Base-by-base conservation (phyloP, 2,113 vertebrate genomes). In the Amblyornis subalaris region DNA sequence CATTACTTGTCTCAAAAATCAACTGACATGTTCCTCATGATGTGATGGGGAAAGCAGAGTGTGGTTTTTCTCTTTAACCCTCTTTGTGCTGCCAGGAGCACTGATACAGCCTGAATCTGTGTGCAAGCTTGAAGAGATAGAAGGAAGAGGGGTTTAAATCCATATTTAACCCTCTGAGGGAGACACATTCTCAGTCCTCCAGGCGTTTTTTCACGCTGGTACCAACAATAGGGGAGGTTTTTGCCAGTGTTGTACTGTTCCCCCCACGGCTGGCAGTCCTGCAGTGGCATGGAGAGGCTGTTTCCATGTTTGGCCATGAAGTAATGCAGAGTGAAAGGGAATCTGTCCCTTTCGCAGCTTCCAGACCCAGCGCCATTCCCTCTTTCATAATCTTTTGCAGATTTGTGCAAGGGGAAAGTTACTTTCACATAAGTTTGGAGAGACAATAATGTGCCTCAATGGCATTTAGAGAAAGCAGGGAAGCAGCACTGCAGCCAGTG, bases 191-290 rank as follows among this genome's bases (percentile, higher is more conserved):
- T 92, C 28, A 33, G 11, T 24, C 28, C 62, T 35, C 21, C 31
- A 31, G 12, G 21, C 42, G 29, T 7, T 26, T 48, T 82, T 82
- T 31, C 31, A 21, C 8, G 36, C 17, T 57, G 23, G 40, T 67
- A 38, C 35, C 33, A 67, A 22, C 35, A 67, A 1, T 0, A 26
- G 15, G 26, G 28, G 25, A 2, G 1, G 9, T 3, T 82, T 85
- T 57, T 40, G 9, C 14, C 16, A 25, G 20, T 3, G 12, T 8
- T 51, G 64, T 6, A 8, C 20, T 6, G 7, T 9, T 73, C 7
- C 16, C 29, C 10, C 23, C 5, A 33, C 0, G 2, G 33, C 71
- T 29, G 50, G 67, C 45, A 57, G 54, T 66, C 69, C 60, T 26
- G 35, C 29, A 69, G 5, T 2, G 12, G n/a, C 19, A 35, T 0